Conservation (phyloP, 2,113 vertebrate genomes). For the Oxyura jamaicensis region DNA sequence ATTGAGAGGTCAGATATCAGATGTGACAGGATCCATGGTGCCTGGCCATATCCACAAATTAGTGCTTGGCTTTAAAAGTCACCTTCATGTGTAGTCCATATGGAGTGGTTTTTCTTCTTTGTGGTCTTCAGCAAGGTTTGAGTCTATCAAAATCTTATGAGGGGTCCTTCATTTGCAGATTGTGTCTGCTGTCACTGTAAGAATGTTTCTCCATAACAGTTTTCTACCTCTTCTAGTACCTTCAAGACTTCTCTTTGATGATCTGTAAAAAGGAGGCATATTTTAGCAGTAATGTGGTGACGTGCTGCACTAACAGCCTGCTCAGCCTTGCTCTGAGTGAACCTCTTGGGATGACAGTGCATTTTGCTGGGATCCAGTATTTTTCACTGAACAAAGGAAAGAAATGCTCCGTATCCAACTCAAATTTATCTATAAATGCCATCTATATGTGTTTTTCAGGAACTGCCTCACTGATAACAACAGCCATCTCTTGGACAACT, state of each 20-base stretch:
- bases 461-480: background rate
- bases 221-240: background rate
- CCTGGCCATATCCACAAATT: background rate
- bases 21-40: background rate
- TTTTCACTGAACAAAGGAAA: background rate
- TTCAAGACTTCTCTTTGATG: background rate
- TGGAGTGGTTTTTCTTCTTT: background rate
- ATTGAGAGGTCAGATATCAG: background rate
- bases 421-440: background rate
- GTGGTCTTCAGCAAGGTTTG: background rate
- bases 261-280: background rate
- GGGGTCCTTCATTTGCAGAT: background rate
- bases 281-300: background rate
- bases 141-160: background rate
- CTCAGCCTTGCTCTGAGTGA: background rate
- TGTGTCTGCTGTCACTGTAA: background rate
- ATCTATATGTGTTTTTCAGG: background rate
- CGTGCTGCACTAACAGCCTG: background rate
- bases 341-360: background rate
- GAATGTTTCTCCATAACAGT: background rate
- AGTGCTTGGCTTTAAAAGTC: background rate
- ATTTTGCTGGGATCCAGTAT: background rate
- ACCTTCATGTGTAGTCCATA: rapidly evolving
- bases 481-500: background rate
- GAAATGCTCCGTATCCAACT: background rate